phyloP scores from a whole-genome alignment of 2,113 vertebrate species.

The Misgurnus mizolepis region DNA sequence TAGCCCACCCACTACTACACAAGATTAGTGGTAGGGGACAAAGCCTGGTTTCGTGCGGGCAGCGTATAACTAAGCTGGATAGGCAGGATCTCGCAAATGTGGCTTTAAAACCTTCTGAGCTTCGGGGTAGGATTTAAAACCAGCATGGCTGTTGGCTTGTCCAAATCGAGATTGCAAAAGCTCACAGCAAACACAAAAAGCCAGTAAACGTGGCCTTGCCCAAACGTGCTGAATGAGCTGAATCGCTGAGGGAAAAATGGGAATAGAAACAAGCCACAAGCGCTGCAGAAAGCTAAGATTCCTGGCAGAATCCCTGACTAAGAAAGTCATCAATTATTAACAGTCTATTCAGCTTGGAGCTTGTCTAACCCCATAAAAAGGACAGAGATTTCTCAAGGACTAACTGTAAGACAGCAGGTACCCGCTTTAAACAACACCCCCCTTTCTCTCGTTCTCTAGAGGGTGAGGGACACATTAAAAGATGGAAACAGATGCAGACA shows the following conservation, averaged over 20 bases:
- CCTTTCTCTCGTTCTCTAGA: constrained; percentile 61
- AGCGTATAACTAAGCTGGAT: constrained; percentile 34
- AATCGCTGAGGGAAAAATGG: constrained; percentile 31
- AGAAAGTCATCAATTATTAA: constrained; percentile 58
- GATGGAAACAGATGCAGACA: constrained; percentile 49
- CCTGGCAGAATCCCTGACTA: constrained; percentile 49
- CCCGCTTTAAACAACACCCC: constrained; percentile 42
- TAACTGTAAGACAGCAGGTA: constrained; percentile 57
- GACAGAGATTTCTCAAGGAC: constrained; percentile 37
- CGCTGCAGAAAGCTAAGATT: constrained; percentile 42
- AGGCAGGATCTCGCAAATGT: constrained; percentile 46
- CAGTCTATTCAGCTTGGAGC: constrained; percentile 34
- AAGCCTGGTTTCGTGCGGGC: constrained; percentile 45
- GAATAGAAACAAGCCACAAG: constrained; percentile 41
- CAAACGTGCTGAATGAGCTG: constrained; percentile 45
- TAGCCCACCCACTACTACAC: constrained; percentile 42
- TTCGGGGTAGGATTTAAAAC: constrained; percentile 49
- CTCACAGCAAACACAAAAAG: constrained; percentile 26
- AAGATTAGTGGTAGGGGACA: constrained; percentile 44
- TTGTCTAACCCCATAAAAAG: constrained; percentile 47
- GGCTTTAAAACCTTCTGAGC: constrained; percentile 42
- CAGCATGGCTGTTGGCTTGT: constrained; percentile 25
- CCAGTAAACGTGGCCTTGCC: constrained; percentile 21
- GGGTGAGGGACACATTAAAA: constrained; percentile 66
- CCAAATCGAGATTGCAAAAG: constrained; percentile 10